Conservation (phyloP, 2,113 vertebrate species). For the Pygoscelis adeliae region DNA sequence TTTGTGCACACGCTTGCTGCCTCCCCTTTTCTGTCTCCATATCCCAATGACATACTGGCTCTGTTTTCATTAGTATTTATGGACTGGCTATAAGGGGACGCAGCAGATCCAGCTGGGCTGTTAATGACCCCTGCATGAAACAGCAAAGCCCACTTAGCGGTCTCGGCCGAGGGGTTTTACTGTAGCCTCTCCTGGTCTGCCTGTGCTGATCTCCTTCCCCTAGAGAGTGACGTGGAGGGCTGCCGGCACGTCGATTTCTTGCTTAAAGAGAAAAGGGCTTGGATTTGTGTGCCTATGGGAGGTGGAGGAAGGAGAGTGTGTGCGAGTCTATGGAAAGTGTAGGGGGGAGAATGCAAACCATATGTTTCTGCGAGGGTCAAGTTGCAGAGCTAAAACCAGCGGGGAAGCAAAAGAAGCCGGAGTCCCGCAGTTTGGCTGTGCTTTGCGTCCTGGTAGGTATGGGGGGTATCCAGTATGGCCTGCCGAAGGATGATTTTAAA, state of each 20-base stretch:
- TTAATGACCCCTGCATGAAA: slow-evolving; percentile 37
- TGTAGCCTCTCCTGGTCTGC: not conserved
- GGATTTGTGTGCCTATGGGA: not conserved
- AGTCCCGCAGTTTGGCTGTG: not conserved
- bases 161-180: slow-evolving; percentile 23
- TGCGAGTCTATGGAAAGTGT: not conserved
- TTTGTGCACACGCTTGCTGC: not conserved
- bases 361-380: not conserved
- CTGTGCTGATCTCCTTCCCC: not conserved
- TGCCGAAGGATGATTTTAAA: not conserved
- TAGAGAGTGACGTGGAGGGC: not conserved
- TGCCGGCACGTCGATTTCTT: not conserved
- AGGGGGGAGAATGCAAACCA: slow-evolving; percentile 28
- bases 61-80: slow-evolving; percentile 35
- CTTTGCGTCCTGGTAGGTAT: not conserved
- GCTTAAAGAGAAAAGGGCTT: not conserved
- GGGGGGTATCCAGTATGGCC: not conserved
- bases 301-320: not conserved
- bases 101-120: not conserved
- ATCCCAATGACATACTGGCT: not conserved
- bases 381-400: slow-evolving; percentile 6
- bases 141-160: not conserved
- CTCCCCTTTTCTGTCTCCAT: not conserved
- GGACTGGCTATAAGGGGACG: not conserved
- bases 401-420: not conserved